phyloP scores from a whole-genome alignment of 2,797 vertebrate species.

The Thalassophryne amazonica region DNA sequence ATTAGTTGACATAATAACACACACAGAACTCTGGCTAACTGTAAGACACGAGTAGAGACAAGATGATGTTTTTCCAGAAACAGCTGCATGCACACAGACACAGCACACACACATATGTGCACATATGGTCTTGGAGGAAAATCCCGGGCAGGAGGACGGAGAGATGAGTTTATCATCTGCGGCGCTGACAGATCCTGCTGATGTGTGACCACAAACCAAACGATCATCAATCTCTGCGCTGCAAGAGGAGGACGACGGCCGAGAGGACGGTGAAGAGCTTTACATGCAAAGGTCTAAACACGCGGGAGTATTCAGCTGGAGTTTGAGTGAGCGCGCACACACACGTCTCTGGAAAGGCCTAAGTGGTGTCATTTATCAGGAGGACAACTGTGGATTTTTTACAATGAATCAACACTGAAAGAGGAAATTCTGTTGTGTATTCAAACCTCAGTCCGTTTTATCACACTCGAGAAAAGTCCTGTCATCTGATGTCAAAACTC shows the following conservation, averaged over 20 bases:
- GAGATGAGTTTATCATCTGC: slow-evolving; percentile 61
- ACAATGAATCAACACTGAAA: slow-evolving; percentile 1
- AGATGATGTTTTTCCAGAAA: slow-evolving; percentile 5
- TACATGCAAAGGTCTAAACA: slow-evolving; percentile 52
- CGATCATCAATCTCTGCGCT: slow-evolving; percentile 45
- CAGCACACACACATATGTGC: background rate
- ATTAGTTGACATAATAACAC: no score
- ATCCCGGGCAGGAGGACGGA: slow-evolving; percentile 31
- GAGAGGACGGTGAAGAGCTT: slow-evolving; percentile 35
- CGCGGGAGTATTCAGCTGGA: slow-evolving; percentile 40
- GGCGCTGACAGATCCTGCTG: slow-evolving; percentile 60
- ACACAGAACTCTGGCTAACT: background rate
- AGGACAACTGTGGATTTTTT: slow-evolving; percentile 25
- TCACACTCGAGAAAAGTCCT: no score
- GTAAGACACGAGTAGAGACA: background rate
- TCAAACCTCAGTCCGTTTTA: background rate
- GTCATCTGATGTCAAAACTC: slow-evolving; percentile 1
- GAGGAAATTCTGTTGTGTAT: background rate
- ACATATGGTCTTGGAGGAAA: slow-evolving; percentile 1
- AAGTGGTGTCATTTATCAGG: slow-evolving; percentile 45
- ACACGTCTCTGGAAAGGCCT: background rate
- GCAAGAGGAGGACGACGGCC: slow-evolving; percentile 22
- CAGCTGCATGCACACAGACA: slow-evolving; percentile 19
- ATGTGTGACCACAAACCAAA: slow-evolving; percentile 68
- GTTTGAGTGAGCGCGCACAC: slow-evolving; percentile 7